These are phyloP conservation scores for Tragelaphus buxtoni DNA, from an alignment of 2,113 vertebrate genomes.

Conservation along the genomic window DNA sequence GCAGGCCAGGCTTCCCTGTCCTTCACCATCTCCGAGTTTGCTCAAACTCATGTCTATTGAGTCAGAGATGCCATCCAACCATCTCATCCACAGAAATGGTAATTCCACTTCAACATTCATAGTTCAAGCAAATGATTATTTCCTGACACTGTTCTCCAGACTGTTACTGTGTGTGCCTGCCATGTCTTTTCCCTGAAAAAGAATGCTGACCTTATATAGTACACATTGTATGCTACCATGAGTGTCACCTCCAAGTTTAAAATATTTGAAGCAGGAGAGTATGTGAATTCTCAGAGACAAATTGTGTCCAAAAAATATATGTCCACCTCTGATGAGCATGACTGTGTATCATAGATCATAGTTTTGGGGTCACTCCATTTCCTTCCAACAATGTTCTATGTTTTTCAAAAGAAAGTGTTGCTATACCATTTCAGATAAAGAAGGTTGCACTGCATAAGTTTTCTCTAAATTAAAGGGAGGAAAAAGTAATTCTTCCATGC, in stretches of 20 bases:
- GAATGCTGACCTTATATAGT: not conserved
- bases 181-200: not conserved
- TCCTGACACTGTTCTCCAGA: not conserved
- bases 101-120: not conserved
- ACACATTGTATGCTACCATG: not conserved
- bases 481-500: slow-evolving; percentile 4
- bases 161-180: not conserved
- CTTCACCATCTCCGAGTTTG: not conserved
- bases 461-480: slow-evolving; percentile 26
- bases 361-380: not conserved
- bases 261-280: slow-evolving; percentile 1
- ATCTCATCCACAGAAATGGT: not conserved
- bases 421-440: slow-evolving; percentile 17
- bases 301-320: not conserved
- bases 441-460: slow-evolving; percentile 25
- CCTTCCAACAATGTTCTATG: not conserved
- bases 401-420: slow-evolving; percentile 50
- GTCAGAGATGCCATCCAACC: not conserved
- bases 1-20: not conserved
- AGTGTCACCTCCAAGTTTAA: not conserved
- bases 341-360: not conserved
- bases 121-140: not conserved
- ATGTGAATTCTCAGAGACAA: not conserved
- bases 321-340: not conserved
- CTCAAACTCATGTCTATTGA: not conserved